Evolutionary conservation across 2,888 invertebrate genomes (phyloP).

Genomic region (Thereva unica): DNA sequence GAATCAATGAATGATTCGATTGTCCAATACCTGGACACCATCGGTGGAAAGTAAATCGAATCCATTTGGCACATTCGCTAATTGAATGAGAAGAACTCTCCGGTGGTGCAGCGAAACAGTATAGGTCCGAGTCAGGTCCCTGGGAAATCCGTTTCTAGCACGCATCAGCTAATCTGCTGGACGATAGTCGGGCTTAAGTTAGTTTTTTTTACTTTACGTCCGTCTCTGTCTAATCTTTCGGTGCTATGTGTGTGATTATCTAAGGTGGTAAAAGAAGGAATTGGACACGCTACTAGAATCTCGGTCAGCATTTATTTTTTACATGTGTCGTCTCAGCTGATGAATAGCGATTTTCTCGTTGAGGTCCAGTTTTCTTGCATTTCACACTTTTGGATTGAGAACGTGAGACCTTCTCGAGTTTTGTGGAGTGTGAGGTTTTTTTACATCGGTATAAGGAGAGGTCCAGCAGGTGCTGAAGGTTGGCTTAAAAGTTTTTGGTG

Average conservation of each 20-base stretch:
- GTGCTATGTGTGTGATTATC: neutral
- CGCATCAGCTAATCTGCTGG: slow-evolving; percentile 22
- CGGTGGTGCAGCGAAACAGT: neutral
- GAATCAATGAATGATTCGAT: slow-evolving; percentile 34
- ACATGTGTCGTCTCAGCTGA: slow-evolving; percentile 6
- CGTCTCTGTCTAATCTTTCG: neutral
- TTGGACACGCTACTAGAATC: slow-evolving; percentile 2
- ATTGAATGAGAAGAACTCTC: slow-evolving; percentile 30
- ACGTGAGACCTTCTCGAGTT: slow-evolving; percentile 9
- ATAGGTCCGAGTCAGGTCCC: neutral
- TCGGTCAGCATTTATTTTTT: slow-evolving; percentile 34
- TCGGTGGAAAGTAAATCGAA: slow-evolving; percentile 34
- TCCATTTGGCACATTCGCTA: slow-evolving; percentile 35
- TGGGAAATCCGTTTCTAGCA: slow-evolving; percentile 18
- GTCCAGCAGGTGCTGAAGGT: no score
- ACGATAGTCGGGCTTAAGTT: neutral
- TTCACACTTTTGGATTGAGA: slow-evolving; percentile 3
- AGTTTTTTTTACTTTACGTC: slow-evolving; percentile 13
- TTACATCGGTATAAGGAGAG: no score
- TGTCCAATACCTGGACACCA: slow-evolving; percentile 20
- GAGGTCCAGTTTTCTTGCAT: slow-evolving; percentile 8
- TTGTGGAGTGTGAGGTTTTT: neutral
- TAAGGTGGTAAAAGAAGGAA: slow-evolving; percentile 21
- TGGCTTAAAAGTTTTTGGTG: no score
- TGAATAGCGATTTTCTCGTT: slow-evolving; percentile 9